Base-by-base conservation (phyloP, 2,113 vertebrate genomes). In the Mystacornis crossleyi region DNA sequence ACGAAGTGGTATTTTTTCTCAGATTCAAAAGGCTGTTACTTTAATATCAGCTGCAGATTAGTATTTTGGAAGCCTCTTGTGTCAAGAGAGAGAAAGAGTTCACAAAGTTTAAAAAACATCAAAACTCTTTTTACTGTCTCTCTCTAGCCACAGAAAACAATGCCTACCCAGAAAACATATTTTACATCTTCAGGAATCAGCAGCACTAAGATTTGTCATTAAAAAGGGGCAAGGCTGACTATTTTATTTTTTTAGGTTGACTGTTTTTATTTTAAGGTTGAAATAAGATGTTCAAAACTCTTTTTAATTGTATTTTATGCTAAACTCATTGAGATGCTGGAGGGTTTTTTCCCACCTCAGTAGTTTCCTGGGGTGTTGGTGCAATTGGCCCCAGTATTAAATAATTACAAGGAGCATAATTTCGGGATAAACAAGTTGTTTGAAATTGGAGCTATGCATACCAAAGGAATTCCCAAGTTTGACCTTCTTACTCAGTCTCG, bases 361-460 rank as follows among this genome's bases (percentile, higher is more conserved):
- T 90, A 85, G 93, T 67, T 50, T 87, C 84, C 91, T 79, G 74
- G 83, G 93, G 87, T 73, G 81, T 72, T 81, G 78, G 71, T 92
- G 48, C 57, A 73, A 69, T 66, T 92, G 81, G 80, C n/a, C 38
- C 36, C 69, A 69, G 84, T 88, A 94, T 94, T 66, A 96, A 93
- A 95, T 85, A 80, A 93, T 95, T 95, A 80, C 82, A 96, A 90
- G 95, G 75, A 81, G 88, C 84, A 92, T 82, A 93, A 89, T 87
- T 97, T 89, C 36, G 71, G 82, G 53, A 91, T 83, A 93, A 96
- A 96, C 48, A 90, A 81, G 72, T 33, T 4, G 8, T 75, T 67
- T 95, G 81, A 95, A 97, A 90, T 16, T 34, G 72, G 86, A 96
- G 45, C 95, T 72, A 51, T 81, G 42, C 60, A 87, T 87, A 84